A percentile compares a stretch with the other conserved stretches of the same genome.
Evolutionary conservation across 2,888 invertebrate species (phyloP).

Genomic region (Meteorus cinctellus): DNA sequence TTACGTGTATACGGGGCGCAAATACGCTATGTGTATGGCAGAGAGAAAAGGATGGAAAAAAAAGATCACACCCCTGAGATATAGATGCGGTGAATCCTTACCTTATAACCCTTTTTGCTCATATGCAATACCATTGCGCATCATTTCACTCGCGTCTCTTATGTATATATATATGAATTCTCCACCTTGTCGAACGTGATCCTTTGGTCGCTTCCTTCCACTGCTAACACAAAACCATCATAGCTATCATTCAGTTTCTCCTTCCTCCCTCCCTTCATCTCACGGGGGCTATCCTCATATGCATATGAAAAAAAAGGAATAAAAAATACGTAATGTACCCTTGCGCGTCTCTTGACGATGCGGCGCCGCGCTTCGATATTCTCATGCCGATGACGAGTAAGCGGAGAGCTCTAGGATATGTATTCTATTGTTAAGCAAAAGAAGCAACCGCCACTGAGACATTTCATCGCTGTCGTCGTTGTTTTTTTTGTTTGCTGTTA

Average conservation of each 20-base stretch:
- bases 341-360: constrained; percentile 55
- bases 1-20: constrained; percentile 11
- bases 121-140: constrained; percentile 31
- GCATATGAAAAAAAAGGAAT: constrained; percentile 63
- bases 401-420: constrained; percentile 44
- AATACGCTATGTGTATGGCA: constrained; percentile 24
- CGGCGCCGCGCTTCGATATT: constrained; percentile 52
- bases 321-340: constrained; percentile 40
- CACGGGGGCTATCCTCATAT: constrained; percentile 48
- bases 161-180: constrained; percentile 1
- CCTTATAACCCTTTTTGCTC: constrained; percentile 47
- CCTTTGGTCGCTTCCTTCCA: constrained; percentile 10
- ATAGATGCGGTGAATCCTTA: constrained; percentile 53
- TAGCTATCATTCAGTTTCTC: constrained; percentile 19
- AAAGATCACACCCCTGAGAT: constrained; percentile 72
- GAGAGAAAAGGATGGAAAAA: constrained; percentile 47
- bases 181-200: constrained; percentile 21
- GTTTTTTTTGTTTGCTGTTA: constrained; percentile 31
- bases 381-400: constrained; percentile 57
- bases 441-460: constrained; percentile 64
- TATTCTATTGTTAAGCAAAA: constrained; percentile 67
- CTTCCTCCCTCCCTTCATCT: constrained; percentile 39
- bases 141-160: constrained; percentile 43
- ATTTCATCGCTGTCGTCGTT: constrained; percentile 43
- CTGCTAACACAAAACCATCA: constrained; percentile 11